phyloP scores from a whole-genome alignment of 2,113 vertebrate genomes.

The Anser brachyrhynchus region DNA sequence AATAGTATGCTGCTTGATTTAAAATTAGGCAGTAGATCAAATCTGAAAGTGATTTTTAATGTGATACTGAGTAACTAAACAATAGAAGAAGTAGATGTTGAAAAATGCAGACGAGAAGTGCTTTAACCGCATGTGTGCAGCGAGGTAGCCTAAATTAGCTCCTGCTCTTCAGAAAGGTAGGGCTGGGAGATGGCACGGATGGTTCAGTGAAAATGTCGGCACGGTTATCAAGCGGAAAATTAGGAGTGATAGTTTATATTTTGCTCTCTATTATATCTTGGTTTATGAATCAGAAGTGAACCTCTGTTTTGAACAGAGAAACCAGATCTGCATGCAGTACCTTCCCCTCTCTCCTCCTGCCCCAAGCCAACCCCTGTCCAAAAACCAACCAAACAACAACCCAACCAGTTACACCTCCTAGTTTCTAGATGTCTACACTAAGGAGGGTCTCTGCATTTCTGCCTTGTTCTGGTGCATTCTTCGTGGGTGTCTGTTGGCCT shows the following conservation, averaged over 20 bases:
- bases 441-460: neutral
- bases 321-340: neutral
- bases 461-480: neutral
- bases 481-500: neutral
- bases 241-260: neutral
- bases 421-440: too few species aligned
- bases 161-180: neutral
- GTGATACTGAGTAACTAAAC: neutral
- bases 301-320: neutral
- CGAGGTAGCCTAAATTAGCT: neutral
- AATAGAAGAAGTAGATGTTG: neutral
- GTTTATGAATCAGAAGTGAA: neutral
- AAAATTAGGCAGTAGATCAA: neutral
- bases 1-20: neutral
- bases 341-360: neutral
- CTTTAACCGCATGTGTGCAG: neutral
- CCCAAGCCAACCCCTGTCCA: neutral
- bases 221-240: neutral
- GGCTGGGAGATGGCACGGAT: neutral
- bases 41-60: neutral
- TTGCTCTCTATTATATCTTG: neutral
- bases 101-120: neutral
- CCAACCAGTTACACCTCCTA: too few species aligned
- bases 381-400: neutral
- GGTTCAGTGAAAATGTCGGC: neutral